A percentile compares a stretch with the other conserved stretches of the same genome.
phyloP scores from a whole-genome alignment of 2,797 vertebrate genomes.

The Pseudopleuronectes americanus region DNA sequence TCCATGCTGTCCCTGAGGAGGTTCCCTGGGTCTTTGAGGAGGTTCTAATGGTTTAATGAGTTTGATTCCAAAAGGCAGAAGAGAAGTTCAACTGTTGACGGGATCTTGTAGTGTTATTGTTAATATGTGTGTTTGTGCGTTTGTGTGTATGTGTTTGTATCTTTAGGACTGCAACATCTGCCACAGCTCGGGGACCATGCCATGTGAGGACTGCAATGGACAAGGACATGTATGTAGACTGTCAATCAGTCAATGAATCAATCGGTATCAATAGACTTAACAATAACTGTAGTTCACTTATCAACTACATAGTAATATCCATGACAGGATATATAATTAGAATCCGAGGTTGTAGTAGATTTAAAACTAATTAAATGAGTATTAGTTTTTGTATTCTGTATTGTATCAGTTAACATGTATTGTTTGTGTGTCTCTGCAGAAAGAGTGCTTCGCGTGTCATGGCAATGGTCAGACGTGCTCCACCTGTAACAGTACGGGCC shows the following conservation, averaged over 20 bases:
- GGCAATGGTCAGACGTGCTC: slow-evolving; percentile 39
- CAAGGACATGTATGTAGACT: slow-evolving; percentile 59
- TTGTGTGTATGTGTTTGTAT: slow-evolving; percentile 20
- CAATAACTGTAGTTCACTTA: background rate
- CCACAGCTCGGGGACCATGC: slow-evolving; percentile 24
- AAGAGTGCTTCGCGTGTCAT: slow-evolving; percentile 54
- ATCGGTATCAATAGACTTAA: background rate
- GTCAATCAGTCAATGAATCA: background rate
- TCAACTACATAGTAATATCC: background rate
- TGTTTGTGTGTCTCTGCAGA: slow-evolving; percentile 39
- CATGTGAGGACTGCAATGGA: slow-evolving; percentile 56
- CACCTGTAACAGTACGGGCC: slow-evolving; percentile 54
- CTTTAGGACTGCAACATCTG: slow-evolving; percentile 68
- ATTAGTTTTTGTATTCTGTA: no score
- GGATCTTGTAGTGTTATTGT: no score
- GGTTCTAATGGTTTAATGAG: no score
- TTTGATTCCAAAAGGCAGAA: no score
- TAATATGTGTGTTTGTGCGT: slow-evolving; percentile 13
- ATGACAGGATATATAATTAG: background rate
- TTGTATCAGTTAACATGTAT: no score
- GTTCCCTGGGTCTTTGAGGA: background rate
- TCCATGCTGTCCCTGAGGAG: no score
- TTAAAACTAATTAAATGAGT: no score
- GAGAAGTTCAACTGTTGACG: no score
- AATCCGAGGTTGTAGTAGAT: no score